Evolutionary conservation across 92 coral and sea anemone genomes (phyloP).

Genomic region (Porites cylindrica): DNA sequence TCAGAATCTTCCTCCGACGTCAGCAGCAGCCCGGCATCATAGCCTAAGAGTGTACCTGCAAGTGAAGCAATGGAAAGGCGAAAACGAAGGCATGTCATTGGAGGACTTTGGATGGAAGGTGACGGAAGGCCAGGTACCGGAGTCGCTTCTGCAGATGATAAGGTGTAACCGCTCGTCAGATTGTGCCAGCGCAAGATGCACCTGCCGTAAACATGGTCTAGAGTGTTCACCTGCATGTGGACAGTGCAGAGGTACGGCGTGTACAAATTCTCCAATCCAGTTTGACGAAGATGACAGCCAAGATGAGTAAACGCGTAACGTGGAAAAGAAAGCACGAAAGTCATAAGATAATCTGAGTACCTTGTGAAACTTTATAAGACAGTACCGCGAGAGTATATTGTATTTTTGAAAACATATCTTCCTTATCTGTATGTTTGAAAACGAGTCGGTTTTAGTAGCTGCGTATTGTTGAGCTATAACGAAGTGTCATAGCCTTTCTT

Average conservation of each 20-base stretch:
- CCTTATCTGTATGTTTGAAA: too few relatives aligned
- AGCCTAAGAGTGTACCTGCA: constrained; percentile 52
- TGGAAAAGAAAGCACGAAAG: too few relatives aligned
- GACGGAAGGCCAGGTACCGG: neutral
- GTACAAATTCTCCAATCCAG: constrained; percentile 29
- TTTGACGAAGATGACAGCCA: too few relatives aligned
- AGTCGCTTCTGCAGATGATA: constrained; percentile 37
- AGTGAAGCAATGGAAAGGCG: constrained; percentile 54
- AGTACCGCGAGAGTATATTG: too few relatives aligned
- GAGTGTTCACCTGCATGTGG: constrained; percentile 63
- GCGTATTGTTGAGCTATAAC: too few relatives aligned
- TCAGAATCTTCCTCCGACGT: constrained; percentile 59
- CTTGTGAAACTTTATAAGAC: too few relatives aligned
- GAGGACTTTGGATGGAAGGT: constrained; percentile 4
- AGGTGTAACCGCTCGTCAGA: constrained; percentile 55
- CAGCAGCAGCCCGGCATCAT: constrained; percentile 59
- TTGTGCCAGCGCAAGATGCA: constrained; percentile 44
- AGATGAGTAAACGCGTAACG: neutral
- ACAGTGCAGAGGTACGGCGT: constrained; percentile 58
- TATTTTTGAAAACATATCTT: too few relatives aligned
- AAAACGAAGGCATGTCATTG: constrained; percentile 1
- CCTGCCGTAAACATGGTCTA: constrained; percentile 46
- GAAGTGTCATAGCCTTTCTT: too few relatives aligned
- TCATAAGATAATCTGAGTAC: too few relatives aligned
- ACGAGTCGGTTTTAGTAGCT: too few relatives aligned